Conservation (phyloP, 2,113 vertebrate species). For the Collichthys lucidus region DNA sequence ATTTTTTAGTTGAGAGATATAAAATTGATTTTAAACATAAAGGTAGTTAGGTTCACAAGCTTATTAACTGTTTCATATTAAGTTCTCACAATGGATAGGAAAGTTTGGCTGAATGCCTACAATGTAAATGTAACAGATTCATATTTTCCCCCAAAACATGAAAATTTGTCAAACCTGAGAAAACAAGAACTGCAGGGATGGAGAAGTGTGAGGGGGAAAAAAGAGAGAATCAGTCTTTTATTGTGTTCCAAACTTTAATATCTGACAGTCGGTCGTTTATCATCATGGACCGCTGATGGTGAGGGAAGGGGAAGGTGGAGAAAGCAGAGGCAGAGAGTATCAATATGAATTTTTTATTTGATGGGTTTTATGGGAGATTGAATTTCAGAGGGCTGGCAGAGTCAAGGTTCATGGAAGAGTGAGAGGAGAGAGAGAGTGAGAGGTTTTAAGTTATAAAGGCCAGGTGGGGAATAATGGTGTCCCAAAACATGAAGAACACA, state of each 20-base stretch:
- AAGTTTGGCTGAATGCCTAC: not conserved
- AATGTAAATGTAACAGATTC: not conserved
- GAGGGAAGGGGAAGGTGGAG: slow-evolving; percentile 63
- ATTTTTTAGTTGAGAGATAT: not conserved
- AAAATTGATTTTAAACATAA: slow-evolving; percentile 2
- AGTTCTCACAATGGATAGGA: too few species aligned
- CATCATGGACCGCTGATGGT: slow-evolving; percentile 68
- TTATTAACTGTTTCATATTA: not conserved
- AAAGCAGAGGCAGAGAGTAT: slow-evolving; percentile 67
- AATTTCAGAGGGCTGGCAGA: slow-evolving; percentile 66
- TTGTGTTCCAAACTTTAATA: slow-evolving; percentile 78
- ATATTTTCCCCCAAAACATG: not conserved
- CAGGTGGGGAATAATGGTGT: slow-evolving; percentile 47
- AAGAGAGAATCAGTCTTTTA: slow-evolving; percentile 64
- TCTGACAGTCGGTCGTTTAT: slow-evolving; percentile 78
- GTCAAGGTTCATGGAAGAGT: slow-evolving; percentile 67
- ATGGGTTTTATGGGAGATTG: slow-evolving; percentile 80
- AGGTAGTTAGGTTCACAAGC: not conserved
- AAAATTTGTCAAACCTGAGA: slow-evolving; percentile 10
- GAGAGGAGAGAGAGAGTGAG: slow-evolving; percentile 37
- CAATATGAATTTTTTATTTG: slow-evolving; percentile 83
- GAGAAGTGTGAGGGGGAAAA: slow-evolving; percentile 34
- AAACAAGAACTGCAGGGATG: slow-evolving; percentile 7
- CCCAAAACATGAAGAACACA: slow-evolving; percentile 43
- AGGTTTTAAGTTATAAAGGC: slow-evolving; percentile 53